Conservation (phyloP, 2,797 vertebrate genomes). For the Perodicticus potto region DNA sequence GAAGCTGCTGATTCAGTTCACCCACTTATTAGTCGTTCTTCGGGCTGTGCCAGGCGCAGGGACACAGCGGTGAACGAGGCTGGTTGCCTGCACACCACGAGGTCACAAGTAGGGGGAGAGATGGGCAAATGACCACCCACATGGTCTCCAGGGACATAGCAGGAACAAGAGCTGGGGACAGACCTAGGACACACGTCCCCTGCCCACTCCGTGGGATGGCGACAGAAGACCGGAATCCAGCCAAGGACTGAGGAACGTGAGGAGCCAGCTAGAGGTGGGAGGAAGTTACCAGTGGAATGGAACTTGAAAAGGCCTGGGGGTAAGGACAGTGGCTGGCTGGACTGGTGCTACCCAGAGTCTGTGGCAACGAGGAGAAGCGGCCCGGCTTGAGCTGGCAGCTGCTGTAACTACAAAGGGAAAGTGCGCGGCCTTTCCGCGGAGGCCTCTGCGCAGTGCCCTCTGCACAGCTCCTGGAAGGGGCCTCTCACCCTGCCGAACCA, state of each 20-base stretch:
- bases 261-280: not conserved
- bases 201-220: too few species aligned
- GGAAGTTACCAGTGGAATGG: not conserved
- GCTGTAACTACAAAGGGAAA: too few species aligned
- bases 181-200: not conserved
- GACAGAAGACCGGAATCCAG: not conserved
- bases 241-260: fast-evolving
- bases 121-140: not conserved
- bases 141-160: not conserved
- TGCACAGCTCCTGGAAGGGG: not conserved
- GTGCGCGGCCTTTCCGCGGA: not conserved
- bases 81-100: not conserved
- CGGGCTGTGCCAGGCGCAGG: not conserved
- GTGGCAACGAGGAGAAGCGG: not conserved
- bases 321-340: too few species aligned
- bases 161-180: not conserved
- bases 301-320: not conserved
- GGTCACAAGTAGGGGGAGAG: not conserved
- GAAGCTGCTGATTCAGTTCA: not conserved
- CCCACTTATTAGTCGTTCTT: not conserved
- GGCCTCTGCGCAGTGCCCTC: not conserved
- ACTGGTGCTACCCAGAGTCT: too few species aligned
- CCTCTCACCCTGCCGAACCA: not conserved
- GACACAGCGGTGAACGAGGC: not conserved
- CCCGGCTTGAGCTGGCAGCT: not conserved